phyloP scores from a whole-genome alignment of 2,113 vertebrate species.

The Phasianus colchicus region DNA sequence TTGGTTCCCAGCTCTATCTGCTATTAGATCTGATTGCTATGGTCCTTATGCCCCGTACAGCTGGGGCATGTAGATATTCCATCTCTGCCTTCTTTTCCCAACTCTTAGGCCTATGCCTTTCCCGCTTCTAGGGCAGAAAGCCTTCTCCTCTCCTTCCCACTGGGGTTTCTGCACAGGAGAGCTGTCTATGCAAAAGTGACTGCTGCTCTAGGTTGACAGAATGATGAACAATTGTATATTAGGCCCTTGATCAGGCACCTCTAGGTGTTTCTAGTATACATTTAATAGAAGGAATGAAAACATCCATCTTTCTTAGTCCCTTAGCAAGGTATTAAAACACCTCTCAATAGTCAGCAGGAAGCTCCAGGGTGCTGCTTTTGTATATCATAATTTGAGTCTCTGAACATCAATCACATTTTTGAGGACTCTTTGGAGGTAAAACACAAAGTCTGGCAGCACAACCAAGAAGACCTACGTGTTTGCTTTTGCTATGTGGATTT shows the following conservation, averaged over 20 bases:
- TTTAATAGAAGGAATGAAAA: background rate
- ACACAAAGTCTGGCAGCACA: background rate
- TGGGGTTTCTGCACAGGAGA: background rate
- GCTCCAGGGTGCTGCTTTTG: background rate
- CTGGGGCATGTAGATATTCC: background rate
- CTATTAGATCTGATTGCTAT: background rate
- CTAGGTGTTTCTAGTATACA: background rate
- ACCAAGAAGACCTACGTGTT: background rate
- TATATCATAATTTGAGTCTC: background rate
- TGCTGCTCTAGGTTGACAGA: rapidly evolving
- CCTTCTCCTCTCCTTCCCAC: background rate
- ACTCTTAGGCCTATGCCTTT: background rate
- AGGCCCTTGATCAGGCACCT: background rate
- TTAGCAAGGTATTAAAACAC: background rate
- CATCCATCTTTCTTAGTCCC: background rate
- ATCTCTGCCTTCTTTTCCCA: background rate
- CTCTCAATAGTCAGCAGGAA: background rate
- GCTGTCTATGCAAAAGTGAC: background rate
- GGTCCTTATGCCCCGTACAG: background rate
- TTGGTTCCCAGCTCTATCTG: background rate
- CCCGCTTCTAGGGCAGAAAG: background rate
- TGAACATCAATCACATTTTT: background rate
- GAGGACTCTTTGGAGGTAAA: background rate
- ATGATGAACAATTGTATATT: background rate
- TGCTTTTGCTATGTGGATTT: background rate